Conservation (phyloP, 2,888 invertebrate genomes). For the Laothoe populi region DNA sequence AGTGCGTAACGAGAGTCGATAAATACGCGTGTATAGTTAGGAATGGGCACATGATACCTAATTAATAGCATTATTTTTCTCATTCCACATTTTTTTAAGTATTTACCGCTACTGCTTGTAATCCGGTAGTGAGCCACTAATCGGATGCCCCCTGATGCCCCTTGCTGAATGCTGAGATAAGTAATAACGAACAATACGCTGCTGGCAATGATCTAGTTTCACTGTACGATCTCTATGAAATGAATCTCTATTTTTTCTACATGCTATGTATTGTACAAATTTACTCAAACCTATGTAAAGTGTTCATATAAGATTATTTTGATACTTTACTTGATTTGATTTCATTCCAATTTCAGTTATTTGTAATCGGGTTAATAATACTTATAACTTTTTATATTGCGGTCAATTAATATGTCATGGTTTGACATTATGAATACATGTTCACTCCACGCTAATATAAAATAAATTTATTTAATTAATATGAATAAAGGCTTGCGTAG, state of each 20-base stretch:
- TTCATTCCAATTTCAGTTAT: constrained; percentile 32
- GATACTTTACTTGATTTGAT: constrained; percentile 45
- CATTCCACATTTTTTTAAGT: constrained; percentile 16
- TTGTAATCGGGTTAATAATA: constrained; percentile 32
- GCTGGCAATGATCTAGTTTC: constrained; percentile 80
- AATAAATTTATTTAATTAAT: constrained; percentile 23
- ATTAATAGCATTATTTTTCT: background rate
- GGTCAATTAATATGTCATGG: constrained; percentile 79
- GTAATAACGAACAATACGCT: background rate
- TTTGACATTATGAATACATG: constrained; percentile 34
- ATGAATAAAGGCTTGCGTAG: constrained; percentile 17
- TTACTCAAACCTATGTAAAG: constrained; percentile 78
- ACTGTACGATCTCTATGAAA: constrained; percentile 81
- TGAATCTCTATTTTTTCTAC: constrained; percentile 85
- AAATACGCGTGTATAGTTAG: constrained; percentile 7
- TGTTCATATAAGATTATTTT: constrained; percentile 71
- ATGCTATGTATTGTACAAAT: constrained; percentile 83
- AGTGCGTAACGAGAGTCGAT: constrained; percentile 45
- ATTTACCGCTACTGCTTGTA: constrained; percentile 1
- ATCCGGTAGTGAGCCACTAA: constrained; percentile 1
- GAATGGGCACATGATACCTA: background rate
- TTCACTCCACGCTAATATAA: constrained; percentile 26
- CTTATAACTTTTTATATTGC: constrained; percentile 58
- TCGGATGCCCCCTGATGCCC: background rate
- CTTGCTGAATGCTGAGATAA: background rate